Percentiles rank a stretch among this genome's conserved stretches.
These are phyloP conservation scores for Drosophila pseudotakahashii DNA, from an alignment of 2,888 invertebrate genomes.

Conservation along the genomic window DNA sequence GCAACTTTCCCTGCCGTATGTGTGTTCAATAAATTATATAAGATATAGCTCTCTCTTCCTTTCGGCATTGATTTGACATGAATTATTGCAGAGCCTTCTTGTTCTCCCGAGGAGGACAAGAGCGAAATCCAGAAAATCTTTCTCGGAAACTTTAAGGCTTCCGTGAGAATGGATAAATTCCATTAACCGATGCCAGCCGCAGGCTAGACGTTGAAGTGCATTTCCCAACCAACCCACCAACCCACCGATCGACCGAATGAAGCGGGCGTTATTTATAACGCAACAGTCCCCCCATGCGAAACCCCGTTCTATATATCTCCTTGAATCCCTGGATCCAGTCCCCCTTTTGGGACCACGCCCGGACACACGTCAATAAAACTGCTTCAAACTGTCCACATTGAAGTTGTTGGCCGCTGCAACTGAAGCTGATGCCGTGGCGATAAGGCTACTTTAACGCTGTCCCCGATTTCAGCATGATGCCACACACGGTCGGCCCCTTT, in stretches of 20 bases:
- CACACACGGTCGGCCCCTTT: conserved; percentile 71
- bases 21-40: conserved; percentile 57
- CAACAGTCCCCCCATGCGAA: conserved; percentile 52
- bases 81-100: conserved; percentile 45
- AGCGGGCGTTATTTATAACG: conserved; percentile 69
- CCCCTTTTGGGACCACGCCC: conserved; percentile 57
- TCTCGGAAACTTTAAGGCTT: conserved; percentile 35
- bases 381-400: conserved; percentile 77
- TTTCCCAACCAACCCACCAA: conserved; percentile 40
- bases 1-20: conserved; percentile 25
- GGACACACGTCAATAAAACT: conserved; percentile 77
- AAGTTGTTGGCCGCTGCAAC: conserved; percentile 36
- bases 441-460: conserved; percentile 78
- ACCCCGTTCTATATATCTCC: conserved; percentile 20
- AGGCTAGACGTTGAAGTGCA: conserved; percentile 59
- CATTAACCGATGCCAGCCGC: conserved; percentile 52
- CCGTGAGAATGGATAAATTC: conserved; percentile 38
- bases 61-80: conserved; percentile 65
- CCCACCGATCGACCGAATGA: conserved; percentile 21
- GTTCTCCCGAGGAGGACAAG: conserved; percentile 3
- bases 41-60: conserved; percentile 46
- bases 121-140: conserved; percentile 29
- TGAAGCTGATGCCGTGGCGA: conserved; percentile 55
- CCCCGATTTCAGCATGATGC: conserved; percentile 74
- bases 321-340: conserved; percentile 9